phyloP scores from a whole-genome alignment of 2,797 vertebrate genomes.

The Argyrosomus regius region DNA sequence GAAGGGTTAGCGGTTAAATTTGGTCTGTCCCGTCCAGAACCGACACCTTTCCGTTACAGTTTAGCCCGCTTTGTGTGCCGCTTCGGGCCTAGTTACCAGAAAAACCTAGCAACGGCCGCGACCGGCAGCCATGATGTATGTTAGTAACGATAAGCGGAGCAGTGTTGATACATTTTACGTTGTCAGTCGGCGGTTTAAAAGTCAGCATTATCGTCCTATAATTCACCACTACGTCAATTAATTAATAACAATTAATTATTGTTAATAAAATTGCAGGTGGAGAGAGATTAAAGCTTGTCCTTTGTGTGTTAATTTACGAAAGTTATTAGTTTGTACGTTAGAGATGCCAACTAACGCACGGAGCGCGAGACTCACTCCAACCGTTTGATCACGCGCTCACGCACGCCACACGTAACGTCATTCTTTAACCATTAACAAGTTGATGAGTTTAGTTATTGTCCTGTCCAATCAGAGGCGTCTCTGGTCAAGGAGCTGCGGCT shows the following conservation, averaged over 20 bases:
- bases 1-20: slow-evolving; percentile 33
- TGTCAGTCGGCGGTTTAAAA: neutral
- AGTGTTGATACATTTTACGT: neutral
- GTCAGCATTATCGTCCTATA: neutral
- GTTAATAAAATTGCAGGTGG: rapidly evolving
- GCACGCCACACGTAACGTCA: too few species aligned
- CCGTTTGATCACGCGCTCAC: neutral
- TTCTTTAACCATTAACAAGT: too few species aligned
- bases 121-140: slow-evolving; percentile 73
- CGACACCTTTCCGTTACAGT: neutral
- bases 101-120: neutral
- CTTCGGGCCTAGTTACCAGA: slow-evolving; percentile 17
- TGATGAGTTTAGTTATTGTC: too few species aligned
- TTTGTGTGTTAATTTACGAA: neutral
- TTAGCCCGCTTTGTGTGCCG: neutral
- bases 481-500: too few species aligned
- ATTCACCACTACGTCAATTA: too few species aligned
- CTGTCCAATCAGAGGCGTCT: too few species aligned
- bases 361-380: neutral
- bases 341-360: neutral
- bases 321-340: slow-evolving; percentile 3
- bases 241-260: neutral
- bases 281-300: rapidly evolving
- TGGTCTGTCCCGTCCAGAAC: slow-evolving; percentile 6
- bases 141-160: slow-evolving; percentile 8